phyloP scores from a whole-genome alignment of 2,888 invertebrate genomes.

The Sphinx pinastri region DNA sequence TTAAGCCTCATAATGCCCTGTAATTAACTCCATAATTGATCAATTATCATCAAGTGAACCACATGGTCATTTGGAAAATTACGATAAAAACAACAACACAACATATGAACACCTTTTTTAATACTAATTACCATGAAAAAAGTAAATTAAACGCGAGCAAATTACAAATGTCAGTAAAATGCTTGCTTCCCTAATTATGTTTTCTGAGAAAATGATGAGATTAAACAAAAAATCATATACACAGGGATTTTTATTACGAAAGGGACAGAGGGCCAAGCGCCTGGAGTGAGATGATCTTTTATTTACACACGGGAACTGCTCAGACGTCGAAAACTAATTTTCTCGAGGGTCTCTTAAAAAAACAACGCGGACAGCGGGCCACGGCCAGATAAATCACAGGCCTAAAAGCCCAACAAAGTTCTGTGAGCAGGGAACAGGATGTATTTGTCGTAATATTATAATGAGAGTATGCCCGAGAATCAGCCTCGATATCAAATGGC shows the following conservation, averaged over 20 bases:
- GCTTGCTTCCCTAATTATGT: conserved; percentile 1
- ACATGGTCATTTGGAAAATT: no score
- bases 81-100: no score
- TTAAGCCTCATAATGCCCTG: no score
- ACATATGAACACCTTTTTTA: neutral
- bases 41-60: no score
- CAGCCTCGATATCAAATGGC: no score
- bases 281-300: neutral
- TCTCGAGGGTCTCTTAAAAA: conserved; percentile 37
- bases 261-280: neutral
- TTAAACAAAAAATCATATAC: conserved; percentile 2
- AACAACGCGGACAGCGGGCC: conserved; percentile 22
- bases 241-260: neutral
- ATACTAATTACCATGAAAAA: neutral
- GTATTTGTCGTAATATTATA: no score
- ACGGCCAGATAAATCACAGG: neutral
- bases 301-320: conserved; percentile 21
- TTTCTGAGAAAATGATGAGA: neutral
- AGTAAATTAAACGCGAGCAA: neutral
- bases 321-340: conserved; percentile 37
- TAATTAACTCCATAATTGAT: no score
- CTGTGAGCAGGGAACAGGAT: no score
- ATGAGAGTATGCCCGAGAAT: no score
- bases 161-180: neutral
- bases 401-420: no score